These are phyloP conservation scores for Ceryle rudis DNA, from an alignment of 2,797 vertebrate species.

Conservation along the genomic window DNA sequence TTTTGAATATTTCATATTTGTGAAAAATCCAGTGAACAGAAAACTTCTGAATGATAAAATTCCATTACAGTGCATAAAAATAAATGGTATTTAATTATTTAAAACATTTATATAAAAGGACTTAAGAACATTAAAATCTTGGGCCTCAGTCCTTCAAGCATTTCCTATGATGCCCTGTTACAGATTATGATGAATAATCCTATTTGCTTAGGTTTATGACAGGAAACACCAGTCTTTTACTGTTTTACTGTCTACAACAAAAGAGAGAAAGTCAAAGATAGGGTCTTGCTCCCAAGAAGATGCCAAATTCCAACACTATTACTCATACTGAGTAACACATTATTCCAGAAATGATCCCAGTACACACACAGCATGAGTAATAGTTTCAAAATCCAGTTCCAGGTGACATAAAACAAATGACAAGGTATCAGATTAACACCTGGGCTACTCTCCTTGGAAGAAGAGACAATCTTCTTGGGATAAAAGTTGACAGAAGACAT, in stretches of 20 bases:
- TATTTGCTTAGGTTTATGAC: background rate
- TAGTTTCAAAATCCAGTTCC: conserved; percentile 21
- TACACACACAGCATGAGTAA: background rate
- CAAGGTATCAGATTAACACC: conserved; percentile 50
- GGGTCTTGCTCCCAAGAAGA: background rate
- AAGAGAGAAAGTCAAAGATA: background rate
- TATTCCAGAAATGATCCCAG: conserved; percentile 10
- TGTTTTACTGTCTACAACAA: background rate
- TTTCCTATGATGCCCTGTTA: background rate
- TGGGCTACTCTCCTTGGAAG: conserved; percentile 1
- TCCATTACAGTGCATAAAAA: conserved; percentile 2
- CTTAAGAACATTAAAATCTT: background rate
- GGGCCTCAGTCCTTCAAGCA: background rate
- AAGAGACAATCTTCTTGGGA: conserved; percentile 20
- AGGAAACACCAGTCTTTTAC: background rate
- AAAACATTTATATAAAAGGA: background rate
- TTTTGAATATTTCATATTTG: conserved; percentile 51
- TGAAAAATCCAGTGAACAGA: background rate
- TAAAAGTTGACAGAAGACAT: conserved; percentile 42
- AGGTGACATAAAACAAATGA: conserved; percentile 54
- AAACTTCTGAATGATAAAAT: conserved; percentile 19
- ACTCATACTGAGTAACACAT: background rate
- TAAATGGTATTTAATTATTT: conserved; percentile 45
- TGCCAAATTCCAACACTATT: conserved; percentile 24
- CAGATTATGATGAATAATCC: background rate